Base-by-base conservation (phyloP, 1,140 invertebrate species). In the Lasioglossum baleicum region DNA sequence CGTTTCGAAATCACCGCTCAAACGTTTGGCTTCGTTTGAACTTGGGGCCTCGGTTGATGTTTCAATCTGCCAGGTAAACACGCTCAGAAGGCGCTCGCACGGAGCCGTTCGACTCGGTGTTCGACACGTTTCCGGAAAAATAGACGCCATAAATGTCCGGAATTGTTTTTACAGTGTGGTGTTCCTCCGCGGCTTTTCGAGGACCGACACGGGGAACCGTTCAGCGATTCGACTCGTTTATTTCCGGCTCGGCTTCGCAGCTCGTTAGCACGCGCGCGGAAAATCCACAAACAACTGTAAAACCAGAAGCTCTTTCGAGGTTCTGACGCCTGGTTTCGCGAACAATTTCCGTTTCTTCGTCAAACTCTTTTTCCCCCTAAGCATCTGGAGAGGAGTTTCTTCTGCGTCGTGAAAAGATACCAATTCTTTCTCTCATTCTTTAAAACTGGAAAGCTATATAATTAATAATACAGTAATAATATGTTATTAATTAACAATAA, bases 171-270 rank as follows among this genome's bases (percentile, higher is more conserved):
- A 66, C 64, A n/a, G 64, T 17, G 35, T 17, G 20, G 7, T 22
- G 10, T 60, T 3, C 60, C 42, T 11, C 7, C 68, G 56, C 40
- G 66, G 56, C 7, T 63, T 61, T 15, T 13, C 15, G 56, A 35
- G 42, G 13, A 61, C 51, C 75, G 53, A 69, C 53, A 15, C 26
- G 48, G 31, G 22, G 48, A 53, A 17, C 17, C 56, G 17, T 76
- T 76, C 56, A 56, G 66, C 26, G 56, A 70, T 70, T 61, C 66
- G 56, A 61, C 22, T 70, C 75, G 53, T 70, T 77, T 81, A 81
- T 81, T 84, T 84, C 82, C 61, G 73, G 42, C 40, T 65, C 60
- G 72, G 70, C 82, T 81, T 84, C 82, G 73, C 69, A 73, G 66
- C 69, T 81, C 79, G 68, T 84, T 81, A 75, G 70, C 80, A 58